These are phyloP conservation scores for Macrobrachium rosenbergii DNA, from an alignment of 1,140 invertebrate genomes.

Conservation along the genomic window DNA sequence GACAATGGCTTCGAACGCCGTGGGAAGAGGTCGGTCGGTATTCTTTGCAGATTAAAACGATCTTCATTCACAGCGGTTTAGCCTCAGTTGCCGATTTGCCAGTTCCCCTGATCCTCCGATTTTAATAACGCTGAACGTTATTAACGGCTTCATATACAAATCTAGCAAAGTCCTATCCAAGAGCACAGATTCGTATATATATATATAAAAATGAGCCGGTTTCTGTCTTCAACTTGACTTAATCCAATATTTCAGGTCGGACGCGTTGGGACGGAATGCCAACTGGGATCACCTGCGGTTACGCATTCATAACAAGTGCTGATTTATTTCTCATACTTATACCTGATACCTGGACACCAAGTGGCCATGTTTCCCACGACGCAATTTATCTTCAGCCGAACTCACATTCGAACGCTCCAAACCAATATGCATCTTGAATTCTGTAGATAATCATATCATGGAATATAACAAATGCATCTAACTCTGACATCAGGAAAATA, in stretches of 20 bases:
- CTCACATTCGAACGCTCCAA: no score
- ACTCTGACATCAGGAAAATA: no score
- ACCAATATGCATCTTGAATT: no score
- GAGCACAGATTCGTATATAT: no score
- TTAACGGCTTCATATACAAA: neutral
- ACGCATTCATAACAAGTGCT: constrained; percentile 59
- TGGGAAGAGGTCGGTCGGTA: constrained; percentile 43
- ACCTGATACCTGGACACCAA: constrained; percentile 20
- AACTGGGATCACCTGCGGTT: constrained; percentile 48
- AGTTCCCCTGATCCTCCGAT: neutral
- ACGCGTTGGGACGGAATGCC: neutral
- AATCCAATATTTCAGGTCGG: no score
- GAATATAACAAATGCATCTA: no score
- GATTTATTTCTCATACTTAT: constrained; percentile 44
- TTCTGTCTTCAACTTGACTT: no score
- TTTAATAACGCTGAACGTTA: neutral
- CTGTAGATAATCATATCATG: no score
- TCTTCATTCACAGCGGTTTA: constrained; percentile 54
- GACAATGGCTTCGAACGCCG: constrained; percentile 22
- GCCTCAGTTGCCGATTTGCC: constrained; percentile 35
- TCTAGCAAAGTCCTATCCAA: no score
- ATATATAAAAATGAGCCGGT: no score
- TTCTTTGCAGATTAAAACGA: constrained; percentile 44
- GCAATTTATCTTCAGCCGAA: no score
- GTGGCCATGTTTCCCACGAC: no score